Evolutionary conservation across 2,797 vertebrate species (phyloP).

Genomic region (Danio albolineatus): DNA sequence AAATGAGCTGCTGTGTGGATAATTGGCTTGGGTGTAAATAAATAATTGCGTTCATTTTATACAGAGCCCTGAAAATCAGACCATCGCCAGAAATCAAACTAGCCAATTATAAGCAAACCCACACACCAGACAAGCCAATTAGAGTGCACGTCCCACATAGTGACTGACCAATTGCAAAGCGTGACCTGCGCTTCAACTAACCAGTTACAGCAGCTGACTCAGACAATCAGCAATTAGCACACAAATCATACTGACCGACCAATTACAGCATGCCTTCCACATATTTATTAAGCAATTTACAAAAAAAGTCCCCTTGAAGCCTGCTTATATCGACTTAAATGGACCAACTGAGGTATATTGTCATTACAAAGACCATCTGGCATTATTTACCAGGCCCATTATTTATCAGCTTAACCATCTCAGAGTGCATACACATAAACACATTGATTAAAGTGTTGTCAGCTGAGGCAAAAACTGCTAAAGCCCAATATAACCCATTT

Average conservation of each 20-base stretch:
- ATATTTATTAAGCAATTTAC: constrained; percentile 50
- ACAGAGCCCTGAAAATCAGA: background rate
- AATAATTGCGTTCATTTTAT: background rate
- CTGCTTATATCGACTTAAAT: constrained; percentile 20
- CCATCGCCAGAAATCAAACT: constrained; percentile 14
- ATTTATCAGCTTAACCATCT: constrained; percentile 14
- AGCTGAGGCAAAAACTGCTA: constrained; percentile 27
- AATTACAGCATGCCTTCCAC: constrained; percentile 44
- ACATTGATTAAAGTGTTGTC: constrained; percentile 44
- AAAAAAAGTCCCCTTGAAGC: constrained; percentile 22
- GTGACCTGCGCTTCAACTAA: constrained; percentile 27
- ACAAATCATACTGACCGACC: constrained; percentile 42
- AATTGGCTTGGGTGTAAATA: background rate
- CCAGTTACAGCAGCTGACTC: constrained; percentile 36
- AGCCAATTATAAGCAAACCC: constrained; percentile 28
- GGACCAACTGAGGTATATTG: background rate
- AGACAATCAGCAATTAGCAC: constrained; percentile 32
- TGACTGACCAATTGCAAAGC: constrained; percentile 32
- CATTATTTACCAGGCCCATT: constrained; percentile 43
- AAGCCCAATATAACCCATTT: constrained; percentile 48
- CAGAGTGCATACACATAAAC: constrained; percentile 28
- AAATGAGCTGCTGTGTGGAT: background rate
- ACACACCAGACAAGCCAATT: constrained; percentile 28
- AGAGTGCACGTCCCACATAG: constrained; percentile 21
- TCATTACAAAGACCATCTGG: constrained; percentile 2